Percentiles rank a stretch among this genome's conserved stretches.
These are phyloP conservation scores for Menidia menidia DNA, from an alignment of 2,797 vertebrate species.

Conservation along the genomic window DNA sequence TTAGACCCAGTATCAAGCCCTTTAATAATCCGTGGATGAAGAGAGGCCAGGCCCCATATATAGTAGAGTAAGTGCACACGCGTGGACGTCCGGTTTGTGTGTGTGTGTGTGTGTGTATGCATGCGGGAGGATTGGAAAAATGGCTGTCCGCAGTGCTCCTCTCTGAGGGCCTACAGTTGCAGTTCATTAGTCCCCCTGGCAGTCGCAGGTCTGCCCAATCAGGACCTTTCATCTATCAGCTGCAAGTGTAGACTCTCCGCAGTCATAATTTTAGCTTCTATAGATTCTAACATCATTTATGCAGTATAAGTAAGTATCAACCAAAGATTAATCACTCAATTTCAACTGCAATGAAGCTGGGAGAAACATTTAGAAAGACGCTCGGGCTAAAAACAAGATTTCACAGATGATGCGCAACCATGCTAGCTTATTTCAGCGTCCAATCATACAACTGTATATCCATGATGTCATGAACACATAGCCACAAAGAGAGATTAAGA, in stretches of 20 bases:
- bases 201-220: slow-evolving; percentile 45
- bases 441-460: slow-evolving; percentile 44
- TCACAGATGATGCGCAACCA: slow-evolving; percentile 41
- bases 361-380: slow-evolving; percentile 29
- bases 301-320: slow-evolving; percentile 23
- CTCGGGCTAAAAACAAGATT: slow-evolving; percentile 34
- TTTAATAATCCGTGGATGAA: background rate
- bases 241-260: slow-evolving; percentile 30
- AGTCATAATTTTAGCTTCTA: slow-evolving; percentile 19
- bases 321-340: slow-evolving; percentile 27
- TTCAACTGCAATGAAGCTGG: slow-evolving; percentile 28
- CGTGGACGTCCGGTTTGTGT: background rate
- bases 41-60: background rate
- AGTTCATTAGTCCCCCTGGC: slow-evolving; percentile 62
- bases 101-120: background rate
- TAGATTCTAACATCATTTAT: slow-evolving; percentile 37
- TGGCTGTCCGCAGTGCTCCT: slow-evolving; percentile 1
- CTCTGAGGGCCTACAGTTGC: slow-evolving; percentile 51
- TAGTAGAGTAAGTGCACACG: background rate
- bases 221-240: slow-evolving; percentile 45
- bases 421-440: slow-evolving; percentile 49
- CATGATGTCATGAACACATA: slow-evolving; percentile 17
- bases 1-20: background rate
- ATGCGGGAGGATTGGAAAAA: slow-evolving; percentile 28
- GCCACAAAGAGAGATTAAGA: slow-evolving; percentile 52